phyloP scores from a whole-genome alignment of 2,888 invertebrate genomes.

The Drosophila affinis region DNA sequence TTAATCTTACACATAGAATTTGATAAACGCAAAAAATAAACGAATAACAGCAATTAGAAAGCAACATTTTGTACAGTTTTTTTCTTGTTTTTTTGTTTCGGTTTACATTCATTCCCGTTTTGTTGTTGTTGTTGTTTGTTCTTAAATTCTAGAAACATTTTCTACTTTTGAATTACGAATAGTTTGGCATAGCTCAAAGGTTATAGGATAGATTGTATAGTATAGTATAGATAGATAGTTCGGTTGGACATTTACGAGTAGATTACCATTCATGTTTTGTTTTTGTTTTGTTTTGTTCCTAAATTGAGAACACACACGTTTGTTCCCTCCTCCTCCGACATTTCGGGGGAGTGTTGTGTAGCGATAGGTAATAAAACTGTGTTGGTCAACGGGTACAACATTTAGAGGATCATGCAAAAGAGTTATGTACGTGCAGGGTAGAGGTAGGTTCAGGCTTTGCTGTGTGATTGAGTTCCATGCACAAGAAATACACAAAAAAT shows the following conservation, averaged over 20 bases:
- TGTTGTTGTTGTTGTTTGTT: constrained; percentile 16
- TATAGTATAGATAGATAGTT: constrained; percentile 30
- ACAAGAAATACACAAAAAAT: constrained; percentile 7
- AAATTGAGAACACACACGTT: constrained; percentile 72
- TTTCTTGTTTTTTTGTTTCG: constrained; percentile 23
- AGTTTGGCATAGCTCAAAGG: constrained; percentile 40
- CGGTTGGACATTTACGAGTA: neutral
- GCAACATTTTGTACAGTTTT: constrained; percentile 64
- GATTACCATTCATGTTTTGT: constrained; percentile 27
- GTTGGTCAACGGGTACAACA: constrained; percentile 21
- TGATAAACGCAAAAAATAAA: constrained; percentile 31
- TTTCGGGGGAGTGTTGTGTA: constrained; percentile 4
- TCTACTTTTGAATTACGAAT: constrained; percentile 51
- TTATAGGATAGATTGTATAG: constrained; percentile 28
- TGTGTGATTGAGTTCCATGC: constrained; percentile 10
- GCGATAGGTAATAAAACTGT: constrained; percentile 1
- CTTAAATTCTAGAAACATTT: constrained; percentile 64
- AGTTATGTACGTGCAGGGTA: constrained; percentile 8
- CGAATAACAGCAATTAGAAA: constrained; percentile 45
- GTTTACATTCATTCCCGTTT: constrained; percentile 17
- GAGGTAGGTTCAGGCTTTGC: constrained; percentile 13
- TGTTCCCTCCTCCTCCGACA: constrained; percentile 3
- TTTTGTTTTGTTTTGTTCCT: constrained; percentile 41
- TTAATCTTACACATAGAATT: constrained; percentile 39
- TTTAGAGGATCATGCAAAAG: constrained; percentile 30